Base-by-base conservation (phyloP, 2,113 vertebrate genomes). In the Varanus salvator region DNA sequence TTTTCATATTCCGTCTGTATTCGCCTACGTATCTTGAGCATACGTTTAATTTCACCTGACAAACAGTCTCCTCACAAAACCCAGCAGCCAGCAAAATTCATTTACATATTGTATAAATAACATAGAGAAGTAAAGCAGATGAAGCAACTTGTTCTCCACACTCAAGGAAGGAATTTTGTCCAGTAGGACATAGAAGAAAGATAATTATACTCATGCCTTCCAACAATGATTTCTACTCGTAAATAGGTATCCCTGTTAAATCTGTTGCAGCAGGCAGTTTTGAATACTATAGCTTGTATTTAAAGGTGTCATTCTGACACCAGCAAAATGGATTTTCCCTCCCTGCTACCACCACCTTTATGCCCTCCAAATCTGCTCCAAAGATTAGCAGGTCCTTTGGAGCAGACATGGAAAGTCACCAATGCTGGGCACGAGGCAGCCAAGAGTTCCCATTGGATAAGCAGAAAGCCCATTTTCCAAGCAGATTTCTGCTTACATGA, bases 11-110 rank as follows among this genome's bases (percentile, higher is more conserved):
- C 21, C 12, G 66, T 75, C 25, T 84, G 86, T 14, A 31, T 8
- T 87, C 31, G 6, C 50, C 29, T 44, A 83, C 84, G 93, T 83
- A 87, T 78, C 91, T 93, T 89, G 27, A 78, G 85, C 68, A 27
- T 29, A n/a, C 80, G 29, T 31, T 89, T 17, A 88, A 71, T 75
- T 80, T 93, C 69, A 31, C 0, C 52, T 80, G 1, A 81, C 80
- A 85, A 21, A 57, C 9, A 29, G 72, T 50, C 88, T 84, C 34
- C 57, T 66, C 74, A 44, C 54, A 66, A 77, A 68, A 78, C 17
- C 25, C 27, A 76, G 23, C 85, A 76, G 23, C 85, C 23, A 57
- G 57, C 60, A 44, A 80, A 80, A 52, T n/a, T 27, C 4, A 66
- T 80, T 64, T 68, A 78, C 17, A 52, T 48, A 9, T 52, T 44